Evolutionary conservation across 2,888 invertebrate genomes (phyloP).

Genomic region (Pantelozetes paolii): DNA sequence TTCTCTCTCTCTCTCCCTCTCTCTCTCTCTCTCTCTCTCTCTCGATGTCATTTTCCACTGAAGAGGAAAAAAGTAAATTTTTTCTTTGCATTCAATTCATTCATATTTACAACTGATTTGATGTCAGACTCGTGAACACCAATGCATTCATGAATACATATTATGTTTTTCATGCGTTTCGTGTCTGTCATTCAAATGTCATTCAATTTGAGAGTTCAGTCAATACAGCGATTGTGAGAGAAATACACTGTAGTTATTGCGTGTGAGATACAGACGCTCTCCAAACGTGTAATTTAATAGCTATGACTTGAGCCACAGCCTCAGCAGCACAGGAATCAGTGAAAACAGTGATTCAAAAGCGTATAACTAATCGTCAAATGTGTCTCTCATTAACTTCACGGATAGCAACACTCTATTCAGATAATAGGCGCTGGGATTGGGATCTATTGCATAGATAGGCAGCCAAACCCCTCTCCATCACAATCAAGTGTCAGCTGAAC

Average conservation of each 20-base stretch:
- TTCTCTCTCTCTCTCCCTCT: no score
- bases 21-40: no score
- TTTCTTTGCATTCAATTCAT: slow-evolving; percentile 4
- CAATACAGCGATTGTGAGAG: slow-evolving; percentile 5
- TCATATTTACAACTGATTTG: slow-evolving; percentile 20
- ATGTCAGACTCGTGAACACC: background rate
- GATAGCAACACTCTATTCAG: slow-evolving; percentile 12
- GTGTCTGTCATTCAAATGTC: slow-evolving; percentile 36
- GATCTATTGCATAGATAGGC: background rate
- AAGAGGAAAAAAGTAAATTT: background rate
- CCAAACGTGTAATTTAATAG: slow-evolving; percentile 27
- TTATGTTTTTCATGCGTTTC: slow-evolving; percentile 9
- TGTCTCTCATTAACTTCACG: slow-evolving; percentile 36
- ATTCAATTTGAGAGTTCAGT: slow-evolving; percentile 24
- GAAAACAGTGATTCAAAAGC: background rate
- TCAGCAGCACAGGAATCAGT: background rate
- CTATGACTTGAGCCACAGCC: background rate
- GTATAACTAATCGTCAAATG: slow-evolving; percentile 29
- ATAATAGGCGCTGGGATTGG: background rate
- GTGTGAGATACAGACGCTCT: slow-evolving; percentile 24
- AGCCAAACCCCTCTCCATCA: background rate
- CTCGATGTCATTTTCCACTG: background rate
- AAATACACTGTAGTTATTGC: slow-evolving; percentile 18
- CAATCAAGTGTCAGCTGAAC: background rate
- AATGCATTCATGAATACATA: slow-evolving; percentile 8